Evolutionary conservation across 2,797 vertebrate genomes (phyloP), one percentile per base, ranked within the genome.

Genomic region (Chelon auratus): DNA sequence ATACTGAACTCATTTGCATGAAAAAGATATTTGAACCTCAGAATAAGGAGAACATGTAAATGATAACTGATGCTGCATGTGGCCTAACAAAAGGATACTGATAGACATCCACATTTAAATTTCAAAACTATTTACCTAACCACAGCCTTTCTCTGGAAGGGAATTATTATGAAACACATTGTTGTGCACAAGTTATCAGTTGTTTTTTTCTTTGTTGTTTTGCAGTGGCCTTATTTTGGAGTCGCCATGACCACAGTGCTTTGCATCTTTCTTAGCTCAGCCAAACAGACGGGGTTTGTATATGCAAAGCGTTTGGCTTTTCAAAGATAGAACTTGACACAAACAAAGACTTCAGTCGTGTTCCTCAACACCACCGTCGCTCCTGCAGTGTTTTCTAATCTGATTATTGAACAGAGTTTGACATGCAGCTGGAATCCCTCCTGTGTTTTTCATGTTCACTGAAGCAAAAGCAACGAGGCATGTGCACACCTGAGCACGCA

Each of bases 241-340:
- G 50, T 70, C 45, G 33, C 2, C n/a, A 20, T 68, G 65, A 70
- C 66, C 68, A 47, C 62, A 42, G 66, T 62, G 81, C 66, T 95
- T 95, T 95, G 92, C 93, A 94, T 95, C 78, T 85, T 83, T 82
- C 80, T 73, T 60, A 42, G 62, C 83, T 76, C 64, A 78, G 37
- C 64, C 84, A 93, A 92, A 93, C 88, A 94, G 93, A 93, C 92
- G 50, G 58, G 85, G 77, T 74, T 86, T 78, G 76, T 81, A 47
- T 79, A 94, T 94, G 92, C 90, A 94, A 94, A 95, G 60, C 72
- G 5, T 57, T 70, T 61, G 68, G 58, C 43, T 72, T 83, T 83
- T 78, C 66, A 86, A 67, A 78, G 72, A 78, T 62, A 83, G 20
- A 81, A 62, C 40, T 15, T 62, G 43, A 47, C 2, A 24, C 66